A percentile compares a stretch with the other conserved stretches of the same genome.
Evolutionary conservation across 2,113 vertebrate genomes (phyloP).

Genomic region (Cyrtonyx montezumae): DNA sequence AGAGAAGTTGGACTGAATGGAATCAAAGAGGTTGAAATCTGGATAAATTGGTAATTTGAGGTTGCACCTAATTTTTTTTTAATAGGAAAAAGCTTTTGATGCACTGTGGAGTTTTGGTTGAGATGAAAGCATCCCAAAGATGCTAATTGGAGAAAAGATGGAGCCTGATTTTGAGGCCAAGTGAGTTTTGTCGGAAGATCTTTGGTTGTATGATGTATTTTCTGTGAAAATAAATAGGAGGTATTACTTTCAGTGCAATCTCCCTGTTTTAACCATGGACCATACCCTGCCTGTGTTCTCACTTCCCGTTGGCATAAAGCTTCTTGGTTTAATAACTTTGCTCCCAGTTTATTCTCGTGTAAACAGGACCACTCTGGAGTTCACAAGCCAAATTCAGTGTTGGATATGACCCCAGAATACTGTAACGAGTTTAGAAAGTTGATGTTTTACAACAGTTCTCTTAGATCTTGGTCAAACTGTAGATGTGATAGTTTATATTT

Average conservation of each 20-base stretch:
- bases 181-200: not conserved
- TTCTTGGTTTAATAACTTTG: not conserved
- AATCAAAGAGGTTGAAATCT: not conserved
- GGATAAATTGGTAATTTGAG: not conserved
- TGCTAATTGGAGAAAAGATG: not conserved
- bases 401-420: fast-evolving
- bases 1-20: not conserved
- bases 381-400: not conserved
- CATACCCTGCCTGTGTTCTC: not conserved
- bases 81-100: not conserved
- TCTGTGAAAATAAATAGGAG: not conserved
- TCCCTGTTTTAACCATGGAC: not conserved
- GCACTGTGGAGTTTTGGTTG: not conserved
- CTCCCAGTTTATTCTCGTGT: not conserved
- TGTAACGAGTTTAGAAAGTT: not conserved
- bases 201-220: not conserved
- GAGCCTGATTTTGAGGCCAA: not conserved
- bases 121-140: not conserved
- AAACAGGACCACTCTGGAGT: not conserved
- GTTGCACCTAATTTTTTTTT: not conserved
- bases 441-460: fast-evolving
- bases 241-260: not conserved
- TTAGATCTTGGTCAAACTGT: not conserved
- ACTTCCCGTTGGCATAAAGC: not conserved
- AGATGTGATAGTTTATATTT: not conserved